A percentile compares a stretch with the other conserved stretches of the same genome.
These are phyloP conservation scores for Drosophila serrata DNA, from an alignment of 1,140 invertebrate genomes.

Conservation along the genomic window DNA sequence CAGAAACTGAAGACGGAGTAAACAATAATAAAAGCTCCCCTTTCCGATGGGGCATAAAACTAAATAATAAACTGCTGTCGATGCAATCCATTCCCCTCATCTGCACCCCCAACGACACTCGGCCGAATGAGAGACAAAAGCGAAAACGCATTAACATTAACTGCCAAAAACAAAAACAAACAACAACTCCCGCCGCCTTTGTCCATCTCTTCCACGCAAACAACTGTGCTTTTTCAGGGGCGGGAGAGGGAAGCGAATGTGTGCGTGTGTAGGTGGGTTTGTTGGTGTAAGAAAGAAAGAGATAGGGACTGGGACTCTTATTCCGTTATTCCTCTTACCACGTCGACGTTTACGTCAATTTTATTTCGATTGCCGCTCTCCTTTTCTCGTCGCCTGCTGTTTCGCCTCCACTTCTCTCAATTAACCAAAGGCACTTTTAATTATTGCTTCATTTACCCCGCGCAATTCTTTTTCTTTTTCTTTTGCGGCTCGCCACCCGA, in stretches of 20 bases:
- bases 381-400: conserved; percentile 29
- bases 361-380: conserved; percentile 64
- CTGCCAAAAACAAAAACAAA: conserved; percentile 75
- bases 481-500: conserved; percentile 14
- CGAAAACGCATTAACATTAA: conserved; percentile 77
- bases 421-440: conserved; percentile 81
- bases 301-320: conserved; percentile 2
- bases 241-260: conserved; percentile 10
- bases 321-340: conserved; percentile 62
- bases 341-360: conserved; percentile 75
- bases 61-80: conserved; percentile 64
- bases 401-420: conserved; percentile 51
- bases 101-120: background rate
- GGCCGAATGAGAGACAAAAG: conserved; percentile 53
- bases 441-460: conserved; percentile 76
- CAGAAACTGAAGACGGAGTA: conserved; percentile 64
- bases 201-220: conserved; percentile 7
- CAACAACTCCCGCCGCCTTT: conserved; percentile 30
- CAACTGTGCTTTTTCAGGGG: conserved; percentile 40
- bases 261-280: conserved; percentile 21
- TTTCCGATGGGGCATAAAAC: conserved; percentile 36
- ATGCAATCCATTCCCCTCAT: conserved; percentile 46
- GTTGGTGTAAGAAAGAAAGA: conserved; percentile 6
- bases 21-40: conserved; percentile 68
- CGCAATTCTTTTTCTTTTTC: conserved; percentile 24